Evolutionary conservation across 2,113 vertebrate species (phyloP).

Genomic region (Tupaia tana): DNA sequence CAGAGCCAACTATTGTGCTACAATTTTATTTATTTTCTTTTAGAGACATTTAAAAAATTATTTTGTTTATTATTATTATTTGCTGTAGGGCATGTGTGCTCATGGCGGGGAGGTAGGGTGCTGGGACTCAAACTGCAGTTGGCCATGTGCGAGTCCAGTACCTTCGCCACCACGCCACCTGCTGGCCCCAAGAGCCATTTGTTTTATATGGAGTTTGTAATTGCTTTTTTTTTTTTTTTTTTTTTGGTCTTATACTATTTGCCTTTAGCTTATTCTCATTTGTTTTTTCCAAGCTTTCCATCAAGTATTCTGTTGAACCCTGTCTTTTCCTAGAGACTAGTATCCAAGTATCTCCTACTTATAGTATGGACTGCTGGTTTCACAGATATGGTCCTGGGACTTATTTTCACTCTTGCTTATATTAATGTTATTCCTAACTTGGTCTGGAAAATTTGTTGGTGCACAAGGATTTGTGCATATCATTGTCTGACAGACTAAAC

Average conservation of each 20-base stretch:
- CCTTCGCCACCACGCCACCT: too few relatives aligned
- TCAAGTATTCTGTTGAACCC: too few relatives aligned
- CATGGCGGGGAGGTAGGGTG: too few relatives aligned
- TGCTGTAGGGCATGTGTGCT: too few relatives aligned
- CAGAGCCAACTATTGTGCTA: neutral
- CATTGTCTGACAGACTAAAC: too few relatives aligned
- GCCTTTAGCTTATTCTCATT: neutral
- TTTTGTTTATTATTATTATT: too few relatives aligned
- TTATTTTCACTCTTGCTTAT: neutral
- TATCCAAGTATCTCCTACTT: neutral
- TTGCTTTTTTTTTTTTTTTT: neutral
- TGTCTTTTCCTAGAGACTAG: too few relatives aligned
- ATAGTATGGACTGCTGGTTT: neutral
- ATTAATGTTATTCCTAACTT: neutral
- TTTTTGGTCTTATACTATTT: neutral
- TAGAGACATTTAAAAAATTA: neutral
- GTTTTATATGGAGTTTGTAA: neutral
- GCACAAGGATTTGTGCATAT: neutral
- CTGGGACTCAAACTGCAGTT: too few relatives aligned
- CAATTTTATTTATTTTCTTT: neutral
- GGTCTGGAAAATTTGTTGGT: neutral
- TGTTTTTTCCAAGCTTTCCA: neutral
- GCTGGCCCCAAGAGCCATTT: too few relatives aligned
- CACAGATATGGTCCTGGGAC: neutral
- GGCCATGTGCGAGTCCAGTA: too few relatives aligned